Percentiles rank a stretch among this genome's conserved stretches.
Conservation (phyloP, 2,888 invertebrate species). For the Amphipyra berbera region DNA sequence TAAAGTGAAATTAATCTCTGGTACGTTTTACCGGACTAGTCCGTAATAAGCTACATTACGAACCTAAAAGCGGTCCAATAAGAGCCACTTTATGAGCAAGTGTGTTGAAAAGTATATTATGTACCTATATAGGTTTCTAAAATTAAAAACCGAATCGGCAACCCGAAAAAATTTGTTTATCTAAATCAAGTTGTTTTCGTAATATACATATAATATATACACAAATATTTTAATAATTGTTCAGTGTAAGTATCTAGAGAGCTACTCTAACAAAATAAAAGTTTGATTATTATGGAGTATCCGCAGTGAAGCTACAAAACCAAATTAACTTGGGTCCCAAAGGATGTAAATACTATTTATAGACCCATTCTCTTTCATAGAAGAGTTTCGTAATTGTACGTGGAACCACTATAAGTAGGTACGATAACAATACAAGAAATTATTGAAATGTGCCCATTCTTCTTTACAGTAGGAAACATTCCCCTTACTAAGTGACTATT, state of each 20-base stretch:
- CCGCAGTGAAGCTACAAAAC: conserved; percentile 14
- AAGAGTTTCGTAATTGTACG: conserved; percentile 14
- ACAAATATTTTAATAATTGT: neutral
- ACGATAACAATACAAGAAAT: conserved; percentile 4
- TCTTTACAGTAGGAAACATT: conserved; percentile 1
- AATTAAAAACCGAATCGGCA: too few relatives aligned
- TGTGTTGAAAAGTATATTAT: too few relatives aligned
- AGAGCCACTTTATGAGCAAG: too few relatives aligned
- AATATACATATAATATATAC: neutral
- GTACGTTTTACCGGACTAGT: too few relatives aligned
- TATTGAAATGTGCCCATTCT: neutral
- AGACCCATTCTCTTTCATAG: conserved; percentile 8
- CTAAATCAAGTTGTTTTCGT: neutral
- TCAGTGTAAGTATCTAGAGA: conserved; percentile 1
- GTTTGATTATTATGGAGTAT: conserved; percentile 24
- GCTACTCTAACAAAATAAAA: conserved; percentile 12
- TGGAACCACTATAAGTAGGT: neutral
- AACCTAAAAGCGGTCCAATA: too few relatives aligned
- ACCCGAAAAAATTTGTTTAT: too few relatives aligned
- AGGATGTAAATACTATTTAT: conserved; percentile 18
- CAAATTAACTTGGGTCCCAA: conserved; percentile 41
- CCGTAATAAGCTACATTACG: too few relatives aligned
- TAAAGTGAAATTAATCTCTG: too few relatives aligned
- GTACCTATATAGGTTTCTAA: too few relatives aligned
- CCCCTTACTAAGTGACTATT: conserved; percentile 4